Base-by-base conservation (phyloP, 2,113 vertebrate species). In the western clawed frog (Xenopus tropicalis) region DNA sequence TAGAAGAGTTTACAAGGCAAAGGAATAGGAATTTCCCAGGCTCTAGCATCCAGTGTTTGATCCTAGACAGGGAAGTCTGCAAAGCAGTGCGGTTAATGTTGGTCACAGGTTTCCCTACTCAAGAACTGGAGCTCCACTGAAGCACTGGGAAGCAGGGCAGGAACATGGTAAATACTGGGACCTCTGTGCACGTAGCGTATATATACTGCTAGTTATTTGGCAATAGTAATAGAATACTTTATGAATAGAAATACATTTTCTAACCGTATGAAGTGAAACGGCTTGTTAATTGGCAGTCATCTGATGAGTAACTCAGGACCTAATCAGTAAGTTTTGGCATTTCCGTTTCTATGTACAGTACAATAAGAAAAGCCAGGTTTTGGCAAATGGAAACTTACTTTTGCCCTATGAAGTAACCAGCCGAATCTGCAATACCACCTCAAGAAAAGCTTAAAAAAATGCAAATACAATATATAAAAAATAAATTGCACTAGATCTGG, bases 311-410 rank as follows among this genome's bases (percentile, higher is more conserved):
- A 78, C 69, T 80, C 77, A 72, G 66, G 80, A 85, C 79, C 79
- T 82, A 86, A 85, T 79, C 78, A 80, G 82, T 75, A 71, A 78
- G 61, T 80, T 84, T 66, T 84, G 85, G 86, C 85, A 85, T 88
- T 83, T 86, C 79, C 77, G 52, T 80, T 57, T 70, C 24, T 70
- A 83, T 81, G 66, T 77, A 78, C 1, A 73, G 79, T 81, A 84
- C 79, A 84, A 85, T 77, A 61, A 86, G 80, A 88, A 86, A 88
- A 9, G 85, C 85, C 83, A 85, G 63, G 72, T 86, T 65, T 86
- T 89, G 87, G 88, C 87, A 90, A 88, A 61, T 80, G 57, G 77
- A 74, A 78, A 76, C 57, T 69, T 68, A 57, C 79, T 80, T n/a
- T 46, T 72, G 77, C 61, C 84, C 68, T 84, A 74, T 80, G 82